phyloP scores from a whole-genome alignment of 2,888 invertebrate species.

The Ellobium chinense region DNA sequence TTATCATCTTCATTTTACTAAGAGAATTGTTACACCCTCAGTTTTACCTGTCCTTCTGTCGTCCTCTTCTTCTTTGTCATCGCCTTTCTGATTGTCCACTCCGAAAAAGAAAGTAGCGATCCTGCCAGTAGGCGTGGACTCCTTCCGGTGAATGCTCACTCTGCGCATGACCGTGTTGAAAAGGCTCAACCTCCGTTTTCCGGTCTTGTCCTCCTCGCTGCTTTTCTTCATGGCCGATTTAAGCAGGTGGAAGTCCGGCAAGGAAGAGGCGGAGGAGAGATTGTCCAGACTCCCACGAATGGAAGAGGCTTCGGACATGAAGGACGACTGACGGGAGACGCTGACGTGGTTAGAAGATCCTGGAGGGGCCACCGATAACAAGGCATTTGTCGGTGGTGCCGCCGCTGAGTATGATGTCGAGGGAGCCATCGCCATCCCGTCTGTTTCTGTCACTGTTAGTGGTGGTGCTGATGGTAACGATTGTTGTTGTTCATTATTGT shows the following conservation, averaged over 20 bases:
- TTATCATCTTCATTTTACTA: too few species aligned
- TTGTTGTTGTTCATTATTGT: too few species aligned
- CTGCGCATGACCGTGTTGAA: conserved; percentile 45
- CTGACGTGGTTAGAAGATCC: not conserved
- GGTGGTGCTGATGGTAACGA: not conserved
- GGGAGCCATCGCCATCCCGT: not conserved
- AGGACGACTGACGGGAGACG: not conserved
- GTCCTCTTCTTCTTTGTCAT: not conserved
- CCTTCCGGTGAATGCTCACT: conserved; percentile 50
- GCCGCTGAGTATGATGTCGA: not conserved
- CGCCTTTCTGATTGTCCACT: not conserved
- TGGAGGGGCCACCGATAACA: not conserved
- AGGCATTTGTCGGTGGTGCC: not conserved
- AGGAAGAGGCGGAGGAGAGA: not conserved
- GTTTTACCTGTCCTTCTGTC: too few species aligned
- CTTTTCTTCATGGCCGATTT: conserved; percentile 39
- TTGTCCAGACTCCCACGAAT: not conserved
- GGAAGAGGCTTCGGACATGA: not conserved
- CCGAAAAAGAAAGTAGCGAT: conserved; percentile 49
- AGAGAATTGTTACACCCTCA: not conserved
- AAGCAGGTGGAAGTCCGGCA: conserved; percentile 21
- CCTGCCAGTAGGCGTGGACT: conserved; percentile 43
- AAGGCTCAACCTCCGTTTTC: conserved; percentile 33
- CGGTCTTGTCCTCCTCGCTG: not conserved
- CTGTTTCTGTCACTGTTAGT: not conserved